A percentile compares a stretch with the other conserved stretches of the same genome.
Evolutionary conservation across 2,888 invertebrate genomes (phyloP).

Genomic region (Dicyrtomina minuta): DNA sequence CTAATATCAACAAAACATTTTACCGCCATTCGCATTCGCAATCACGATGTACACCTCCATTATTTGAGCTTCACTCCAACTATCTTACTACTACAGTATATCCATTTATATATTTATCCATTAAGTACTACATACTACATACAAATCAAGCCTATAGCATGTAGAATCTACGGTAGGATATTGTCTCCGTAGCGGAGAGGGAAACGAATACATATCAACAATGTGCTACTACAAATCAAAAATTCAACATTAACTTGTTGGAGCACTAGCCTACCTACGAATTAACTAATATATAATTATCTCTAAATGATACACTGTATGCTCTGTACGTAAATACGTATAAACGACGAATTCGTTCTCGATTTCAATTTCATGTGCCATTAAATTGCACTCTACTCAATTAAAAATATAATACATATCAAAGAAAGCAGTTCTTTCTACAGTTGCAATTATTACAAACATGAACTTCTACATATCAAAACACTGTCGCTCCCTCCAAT

Average conservation of each 20-base stretch:
- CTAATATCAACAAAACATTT: background rate
- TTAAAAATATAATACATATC: background rate
- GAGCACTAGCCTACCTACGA: too few relatives aligned
- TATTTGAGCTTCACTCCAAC: slow-evolving; percentile 15
- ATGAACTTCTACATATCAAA: background rate
- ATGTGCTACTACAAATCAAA: slow-evolving; percentile 17
- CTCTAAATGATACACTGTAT: too few relatives aligned
- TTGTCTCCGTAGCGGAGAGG: too few relatives aligned
- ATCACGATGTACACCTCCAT: slow-evolving; percentile 1
- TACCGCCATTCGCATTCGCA: background rate
- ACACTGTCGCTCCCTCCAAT: too few relatives aligned
- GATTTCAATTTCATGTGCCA: slow-evolving; percentile 21
- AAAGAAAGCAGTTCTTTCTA: background rate
- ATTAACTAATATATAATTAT: too few relatives aligned
- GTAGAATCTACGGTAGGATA: too few relatives aligned
- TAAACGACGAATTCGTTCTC: too few relatives aligned
- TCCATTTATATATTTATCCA: background rate
- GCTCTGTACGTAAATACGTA: too few relatives aligned
- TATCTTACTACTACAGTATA: background rate
- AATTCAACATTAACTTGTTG: background rate
- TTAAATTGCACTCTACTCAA: background rate
- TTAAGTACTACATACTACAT: too few relatives aligned
- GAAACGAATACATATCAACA: slow-evolving; percentile 30
- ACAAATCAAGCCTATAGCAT: too few relatives aligned
- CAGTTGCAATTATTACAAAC: background rate